Evolutionary conservation across 2,888 invertebrate species (phyloP).

Genomic region (Lasioglossum zephyrum): DNA sequence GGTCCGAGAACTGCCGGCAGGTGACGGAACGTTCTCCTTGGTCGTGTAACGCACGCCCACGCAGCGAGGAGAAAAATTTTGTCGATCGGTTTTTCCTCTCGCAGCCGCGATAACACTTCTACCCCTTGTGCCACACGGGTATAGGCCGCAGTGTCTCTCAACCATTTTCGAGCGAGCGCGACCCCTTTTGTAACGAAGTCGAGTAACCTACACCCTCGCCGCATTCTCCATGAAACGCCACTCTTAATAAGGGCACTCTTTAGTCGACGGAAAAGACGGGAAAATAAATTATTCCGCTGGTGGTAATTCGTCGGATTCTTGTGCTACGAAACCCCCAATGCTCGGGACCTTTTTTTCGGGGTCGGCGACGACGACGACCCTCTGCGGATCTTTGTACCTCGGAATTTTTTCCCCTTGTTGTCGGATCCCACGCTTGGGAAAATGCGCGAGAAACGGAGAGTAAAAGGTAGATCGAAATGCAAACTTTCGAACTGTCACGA

Average conservation of each 20-base stretch:
- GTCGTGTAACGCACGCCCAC: neutral
- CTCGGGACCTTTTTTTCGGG: neutral
- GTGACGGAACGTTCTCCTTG: conserved; percentile 2
- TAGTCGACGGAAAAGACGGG: neutral
- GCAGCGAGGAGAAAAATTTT: neutral
- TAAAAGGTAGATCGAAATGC: neutral
- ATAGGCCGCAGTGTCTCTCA: neutral
- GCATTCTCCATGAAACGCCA: neutral
- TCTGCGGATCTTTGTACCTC: neutral
- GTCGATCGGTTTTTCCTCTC: neutral
- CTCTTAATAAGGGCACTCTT: neutral
- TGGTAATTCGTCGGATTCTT: neutral
- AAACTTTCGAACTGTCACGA: neutral
- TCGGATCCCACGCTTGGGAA: neutral
- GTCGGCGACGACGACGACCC: neutral
- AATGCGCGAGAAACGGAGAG: neutral
- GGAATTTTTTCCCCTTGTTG: neutral
- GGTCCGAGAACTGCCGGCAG: neutral
- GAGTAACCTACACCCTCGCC: neutral
- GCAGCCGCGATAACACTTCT: neutral
- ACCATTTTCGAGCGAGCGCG: neutral
- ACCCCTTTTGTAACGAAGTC: neutral
- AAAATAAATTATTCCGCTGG: neutral
- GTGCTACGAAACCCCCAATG: neutral
- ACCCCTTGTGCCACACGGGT: neutral